Evolutionary conservation across 2,888 invertebrate genomes (phyloP).

Genomic region (Drosophila trichaetosa): DNA sequence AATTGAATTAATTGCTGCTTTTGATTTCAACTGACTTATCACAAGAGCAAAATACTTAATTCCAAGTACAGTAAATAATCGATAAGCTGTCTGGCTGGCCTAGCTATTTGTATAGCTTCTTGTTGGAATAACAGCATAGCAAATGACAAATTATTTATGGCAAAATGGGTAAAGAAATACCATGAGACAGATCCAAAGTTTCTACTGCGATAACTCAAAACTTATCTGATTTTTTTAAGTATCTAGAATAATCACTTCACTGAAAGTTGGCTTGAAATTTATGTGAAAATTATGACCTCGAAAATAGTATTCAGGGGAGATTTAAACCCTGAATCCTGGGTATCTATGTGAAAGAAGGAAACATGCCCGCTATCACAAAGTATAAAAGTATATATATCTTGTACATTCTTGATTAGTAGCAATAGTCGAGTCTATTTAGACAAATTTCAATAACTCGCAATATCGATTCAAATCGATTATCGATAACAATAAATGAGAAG

Average conservation of each 20-base stretch:
- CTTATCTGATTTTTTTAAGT: background rate
- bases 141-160: background rate
- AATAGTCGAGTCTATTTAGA: too few species aligned
- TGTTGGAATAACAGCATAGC: background rate
- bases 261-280: background rate
- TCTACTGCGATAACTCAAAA: background rate
- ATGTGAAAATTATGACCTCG: background rate
- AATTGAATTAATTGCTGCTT: constrained; percentile 1
- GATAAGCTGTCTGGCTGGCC: background rate
- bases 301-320: background rate
- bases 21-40: constrained; percentile 11
- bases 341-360: too few species aligned
- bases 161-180: too few species aligned
- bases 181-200: too few species aligned
- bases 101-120: background rate
- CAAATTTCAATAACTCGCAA: too few species aligned
- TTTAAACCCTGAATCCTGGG: background rate
- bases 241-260: background rate
- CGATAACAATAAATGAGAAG: too few species aligned
- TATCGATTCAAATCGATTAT: too few species aligned
- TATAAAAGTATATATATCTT: too few species aligned
- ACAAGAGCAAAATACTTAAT: background rate
- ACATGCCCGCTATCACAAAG: too few species aligned
- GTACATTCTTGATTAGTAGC: too few species aligned
- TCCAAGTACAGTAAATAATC: background rate